Evolutionary conservation across 2,888 invertebrate genomes (phyloP).

Genomic region (Shargacucullia verbasci): DNA sequence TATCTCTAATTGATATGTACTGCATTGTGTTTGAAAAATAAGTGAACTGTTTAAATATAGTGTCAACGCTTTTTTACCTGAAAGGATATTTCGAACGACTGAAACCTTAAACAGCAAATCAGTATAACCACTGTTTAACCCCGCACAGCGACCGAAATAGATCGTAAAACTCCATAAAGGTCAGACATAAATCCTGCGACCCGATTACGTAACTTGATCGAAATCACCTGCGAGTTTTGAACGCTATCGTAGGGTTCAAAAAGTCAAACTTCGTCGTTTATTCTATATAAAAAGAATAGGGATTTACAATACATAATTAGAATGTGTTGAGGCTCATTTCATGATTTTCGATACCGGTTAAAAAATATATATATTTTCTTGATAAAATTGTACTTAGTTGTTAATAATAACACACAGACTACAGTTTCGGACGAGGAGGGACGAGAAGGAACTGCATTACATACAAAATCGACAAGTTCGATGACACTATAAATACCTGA

Average conservation of each 20-base stretch:
- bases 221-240: conserved; percentile 39
- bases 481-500: no score
- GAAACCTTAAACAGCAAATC: conserved; percentile 37
- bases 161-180: conserved; percentile 51
- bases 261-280: conserved; percentile 30
- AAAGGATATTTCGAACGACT: conserved; percentile 14
- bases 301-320: conserved; percentile 8
- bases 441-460: no score
- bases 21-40: no score
- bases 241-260: conserved; percentile 31
- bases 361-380: no score
- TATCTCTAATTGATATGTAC: no score
- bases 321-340: no score
- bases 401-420: no score
- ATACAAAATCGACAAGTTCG: no score
- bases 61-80: background rate
- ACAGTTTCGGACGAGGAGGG: no score
- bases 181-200: conserved; percentile 46
- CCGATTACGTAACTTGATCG: conserved; percentile 47
- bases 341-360: no score
- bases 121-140: conserved; percentile 46
- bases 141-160: conserved; percentile 37
- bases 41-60: no score
- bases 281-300: conserved; percentile 14
- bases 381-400: no score